phyloP scores from a whole-genome alignment of 2,797 vertebrate genomes.

The Coilia nasus region DNA sequence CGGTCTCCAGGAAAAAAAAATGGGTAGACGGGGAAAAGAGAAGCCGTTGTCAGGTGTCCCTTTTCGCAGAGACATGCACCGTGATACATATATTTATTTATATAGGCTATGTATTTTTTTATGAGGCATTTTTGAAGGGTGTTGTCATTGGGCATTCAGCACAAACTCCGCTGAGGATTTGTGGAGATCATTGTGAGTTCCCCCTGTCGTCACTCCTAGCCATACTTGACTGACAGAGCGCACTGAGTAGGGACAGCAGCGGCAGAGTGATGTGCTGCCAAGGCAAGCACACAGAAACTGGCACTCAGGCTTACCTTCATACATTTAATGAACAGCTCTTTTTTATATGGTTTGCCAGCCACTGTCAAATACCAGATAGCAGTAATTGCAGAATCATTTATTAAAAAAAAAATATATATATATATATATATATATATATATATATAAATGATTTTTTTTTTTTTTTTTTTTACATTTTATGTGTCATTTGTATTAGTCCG shows the following conservation, averaged over 20 bases:
- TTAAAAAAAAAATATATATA: background rate
- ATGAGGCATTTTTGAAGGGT: background rate
- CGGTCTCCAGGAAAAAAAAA: background rate
- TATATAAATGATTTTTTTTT: background rate
- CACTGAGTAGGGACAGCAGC: background rate
- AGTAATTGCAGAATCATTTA: background rate
- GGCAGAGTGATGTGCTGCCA: background rate
- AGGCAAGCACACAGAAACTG: background rate
- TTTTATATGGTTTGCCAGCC: background rate
- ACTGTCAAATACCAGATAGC: background rate
- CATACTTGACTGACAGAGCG: background rate
- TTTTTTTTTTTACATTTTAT: too few species aligned
- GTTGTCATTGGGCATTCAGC: slow-evolving; percentile 23
- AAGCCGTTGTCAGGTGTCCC: background rate
- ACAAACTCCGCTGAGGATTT: slow-evolving; percentile 8
- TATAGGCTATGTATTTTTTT: background rate
- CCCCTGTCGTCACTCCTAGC: slow-evolving; percentile 9
- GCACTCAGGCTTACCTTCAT: background rate
- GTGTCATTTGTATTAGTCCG: too few species aligned
- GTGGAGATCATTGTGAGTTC: slow-evolving; percentile 24
- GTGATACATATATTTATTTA: background rate
- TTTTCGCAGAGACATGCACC: background rate
- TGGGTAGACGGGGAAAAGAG: background rate
- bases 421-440: background rate
- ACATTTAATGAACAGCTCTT: background rate